A percentile compares a stretch with the other conserved stretches of the same genome.
These are phyloP conservation scores for Oryzias celebensis DNA, from an alignment of 2,113 vertebrate genomes.

Conservation along the genomic window DNA sequence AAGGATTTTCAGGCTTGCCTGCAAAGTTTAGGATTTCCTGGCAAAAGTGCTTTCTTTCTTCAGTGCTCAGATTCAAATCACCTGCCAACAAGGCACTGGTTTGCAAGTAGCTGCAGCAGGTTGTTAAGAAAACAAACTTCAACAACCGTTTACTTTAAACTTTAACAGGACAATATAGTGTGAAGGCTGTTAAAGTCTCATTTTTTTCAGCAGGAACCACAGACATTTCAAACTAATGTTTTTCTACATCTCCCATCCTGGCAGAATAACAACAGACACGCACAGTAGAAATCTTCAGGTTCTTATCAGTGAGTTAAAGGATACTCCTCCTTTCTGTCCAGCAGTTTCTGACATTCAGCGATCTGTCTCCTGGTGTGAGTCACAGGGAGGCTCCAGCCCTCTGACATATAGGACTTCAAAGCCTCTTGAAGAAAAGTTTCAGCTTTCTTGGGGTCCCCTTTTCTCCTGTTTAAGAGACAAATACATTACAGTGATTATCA, in stretches of 20 bases:
- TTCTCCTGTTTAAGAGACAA: slow-evolving; percentile 80
- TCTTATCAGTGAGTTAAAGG: slow-evolving; percentile 65
- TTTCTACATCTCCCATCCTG: background rate
- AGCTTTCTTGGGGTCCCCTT: slow-evolving; percentile 88
- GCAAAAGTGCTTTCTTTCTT: slow-evolving; percentile 88
- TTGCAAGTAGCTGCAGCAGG: slow-evolving; percentile 85
- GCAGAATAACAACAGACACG: background rate
- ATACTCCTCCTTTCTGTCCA: slow-evolving; percentile 92
- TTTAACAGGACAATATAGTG: too few relatives aligned
- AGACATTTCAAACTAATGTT: too few relatives aligned
- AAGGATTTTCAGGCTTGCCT: slow-evolving; percentile 68
- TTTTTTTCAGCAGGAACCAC: too few relatives aligned
- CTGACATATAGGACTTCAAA: slow-evolving; percentile 87
- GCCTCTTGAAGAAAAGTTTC: slow-evolving; percentile 90
- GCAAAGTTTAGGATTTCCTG: slow-evolving; percentile 90
- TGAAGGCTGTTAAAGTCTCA: too few relatives aligned
- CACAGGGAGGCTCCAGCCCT: slow-evolving; percentile 91
- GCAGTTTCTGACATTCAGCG: slow-evolving; percentile 91
- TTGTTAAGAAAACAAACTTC: slow-evolving; percentile 76
- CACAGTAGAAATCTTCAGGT: background rate
- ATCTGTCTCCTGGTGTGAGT: slow-evolving; percentile 94
- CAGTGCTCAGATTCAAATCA: slow-evolving; percentile 82
- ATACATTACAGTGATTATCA: background rate
- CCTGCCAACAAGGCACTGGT: slow-evolving; percentile 92
- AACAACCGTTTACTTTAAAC: too few relatives aligned